These are phyloP conservation scores for Chiloscyllium punctatum DNA, from an alignment of 2,797 vertebrate species.

Conservation along the genomic window DNA sequence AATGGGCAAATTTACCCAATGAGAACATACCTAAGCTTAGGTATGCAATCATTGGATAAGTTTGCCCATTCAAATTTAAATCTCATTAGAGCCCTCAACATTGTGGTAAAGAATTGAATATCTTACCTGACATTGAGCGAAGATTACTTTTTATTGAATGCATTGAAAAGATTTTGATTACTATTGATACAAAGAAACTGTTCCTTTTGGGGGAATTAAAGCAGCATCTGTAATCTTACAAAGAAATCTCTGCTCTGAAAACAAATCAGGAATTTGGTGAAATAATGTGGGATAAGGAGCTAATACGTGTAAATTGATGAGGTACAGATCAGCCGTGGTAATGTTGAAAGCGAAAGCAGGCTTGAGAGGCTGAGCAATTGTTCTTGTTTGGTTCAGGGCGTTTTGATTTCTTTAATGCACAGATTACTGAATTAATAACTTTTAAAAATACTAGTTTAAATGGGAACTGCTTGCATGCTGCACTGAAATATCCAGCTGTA, in stretches of 20 bases:
- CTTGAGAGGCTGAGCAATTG: no score
- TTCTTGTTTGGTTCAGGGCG: neutral
- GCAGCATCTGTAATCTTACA: neutral
- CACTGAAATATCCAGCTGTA: neutral
- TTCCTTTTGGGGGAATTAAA: neutral
- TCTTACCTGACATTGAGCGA: neutral
- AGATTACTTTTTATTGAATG: neutral
- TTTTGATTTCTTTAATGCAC: neutral
- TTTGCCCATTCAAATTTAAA: no score
- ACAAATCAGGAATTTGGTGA: neutral
- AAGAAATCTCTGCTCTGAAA: neutral
- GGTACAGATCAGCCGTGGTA: neutral
- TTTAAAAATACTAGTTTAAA: neutral
- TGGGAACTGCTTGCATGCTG: neutral
- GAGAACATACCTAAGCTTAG: neutral
- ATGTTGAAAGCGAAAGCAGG: neutral
- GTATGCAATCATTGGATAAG: no score
- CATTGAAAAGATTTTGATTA: neutral
- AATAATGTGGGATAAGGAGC: no score
- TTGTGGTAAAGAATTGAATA: neutral
- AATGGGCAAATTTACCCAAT: neutral
- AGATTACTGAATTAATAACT: neutral
- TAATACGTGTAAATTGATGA: neutral
- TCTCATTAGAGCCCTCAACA: neutral
- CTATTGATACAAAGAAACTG: neutral